Conservation (phyloP, 2,113 vertebrate species). For the Eublepharis macularius region DNA sequence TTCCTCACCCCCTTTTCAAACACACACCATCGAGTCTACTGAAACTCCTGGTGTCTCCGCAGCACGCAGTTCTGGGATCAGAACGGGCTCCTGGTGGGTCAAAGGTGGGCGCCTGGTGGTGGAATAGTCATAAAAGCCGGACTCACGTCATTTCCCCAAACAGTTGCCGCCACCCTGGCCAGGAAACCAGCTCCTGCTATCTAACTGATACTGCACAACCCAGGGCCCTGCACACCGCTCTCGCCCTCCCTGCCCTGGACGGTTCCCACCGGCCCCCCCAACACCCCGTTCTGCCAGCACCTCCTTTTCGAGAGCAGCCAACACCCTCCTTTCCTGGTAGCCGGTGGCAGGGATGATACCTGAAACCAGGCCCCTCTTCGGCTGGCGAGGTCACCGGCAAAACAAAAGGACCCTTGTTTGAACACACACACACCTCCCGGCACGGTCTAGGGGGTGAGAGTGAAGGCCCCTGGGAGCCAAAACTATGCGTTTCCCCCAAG, state of each 20-base stretch:
- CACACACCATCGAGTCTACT: background rate
- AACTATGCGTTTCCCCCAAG: background rate
- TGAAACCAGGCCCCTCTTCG: background rate
- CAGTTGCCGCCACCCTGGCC: background rate
- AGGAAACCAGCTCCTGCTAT: constrained; percentile 7
- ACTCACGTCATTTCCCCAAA: constrained; percentile 11
- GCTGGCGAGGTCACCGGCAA: background rate
- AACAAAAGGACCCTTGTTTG: background rate
- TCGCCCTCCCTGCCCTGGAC: background rate
- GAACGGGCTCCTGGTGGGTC: background rate
- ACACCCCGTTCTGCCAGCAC: background rate
- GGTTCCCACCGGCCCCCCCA: background rate
- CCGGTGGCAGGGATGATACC: background rate
- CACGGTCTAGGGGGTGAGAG: background rate
- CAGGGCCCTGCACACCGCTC: background rate
- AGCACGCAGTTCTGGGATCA: background rate
- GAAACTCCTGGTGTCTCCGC: background rate
- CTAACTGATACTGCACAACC: background rate
- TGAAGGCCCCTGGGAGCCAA: background rate
- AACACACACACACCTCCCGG: background rate
- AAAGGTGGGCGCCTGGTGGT: background rate
- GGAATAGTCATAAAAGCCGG: constrained; percentile 31
- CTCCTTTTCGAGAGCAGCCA: background rate
- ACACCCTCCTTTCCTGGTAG: background rate
- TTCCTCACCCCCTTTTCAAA: background rate